These are phyloP conservation scores for Porites evermanni DNA, from an alignment of 92 coral and sea anemone genomes.

Conservation along the genomic window DNA sequence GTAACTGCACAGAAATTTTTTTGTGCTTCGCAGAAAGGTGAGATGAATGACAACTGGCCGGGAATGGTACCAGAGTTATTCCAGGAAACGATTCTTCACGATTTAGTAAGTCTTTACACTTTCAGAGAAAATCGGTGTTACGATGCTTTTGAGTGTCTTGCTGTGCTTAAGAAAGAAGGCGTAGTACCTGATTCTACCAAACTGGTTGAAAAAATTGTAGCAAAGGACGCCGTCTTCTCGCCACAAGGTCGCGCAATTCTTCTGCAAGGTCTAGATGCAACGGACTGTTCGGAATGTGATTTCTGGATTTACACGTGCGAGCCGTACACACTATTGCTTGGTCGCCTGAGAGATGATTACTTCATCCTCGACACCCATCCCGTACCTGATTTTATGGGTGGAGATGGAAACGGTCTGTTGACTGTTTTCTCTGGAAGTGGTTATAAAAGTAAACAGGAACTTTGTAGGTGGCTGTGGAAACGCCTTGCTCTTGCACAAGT, in stretches of 20 bases:
- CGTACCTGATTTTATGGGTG: not conserved
- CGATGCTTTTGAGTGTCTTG: not conserved
- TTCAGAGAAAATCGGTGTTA: no score
- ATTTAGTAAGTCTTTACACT: no score
- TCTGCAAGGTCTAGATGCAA: not conserved
- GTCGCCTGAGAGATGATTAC: not conserved
- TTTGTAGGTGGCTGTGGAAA: conserved; percentile 7
- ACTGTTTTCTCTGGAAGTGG: conserved; percentile 1
- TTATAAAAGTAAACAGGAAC: not conserved
- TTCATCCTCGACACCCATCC: conserved; percentile 23
- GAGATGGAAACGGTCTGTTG: conserved; percentile 3
- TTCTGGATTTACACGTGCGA: conserved; percentile 23
- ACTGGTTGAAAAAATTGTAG: no score
- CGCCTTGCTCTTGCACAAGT: not conserved
- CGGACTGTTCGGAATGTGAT: not conserved
- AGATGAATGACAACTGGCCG: no score
- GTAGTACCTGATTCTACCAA: conserved; percentile 19
- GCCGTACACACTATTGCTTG: conserved; percentile 1
- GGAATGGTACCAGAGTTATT: no score
- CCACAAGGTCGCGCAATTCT: conserved; percentile 25
- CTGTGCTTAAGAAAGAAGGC: conserved; percentile 16
- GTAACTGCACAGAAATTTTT: no score
- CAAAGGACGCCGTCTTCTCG: conserved; percentile 15
- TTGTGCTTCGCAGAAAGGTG: no score
- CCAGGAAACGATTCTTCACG: no score